Conservation (phyloP, 2,797 vertebrate genomes). For the Sebastes minor region DNA sequence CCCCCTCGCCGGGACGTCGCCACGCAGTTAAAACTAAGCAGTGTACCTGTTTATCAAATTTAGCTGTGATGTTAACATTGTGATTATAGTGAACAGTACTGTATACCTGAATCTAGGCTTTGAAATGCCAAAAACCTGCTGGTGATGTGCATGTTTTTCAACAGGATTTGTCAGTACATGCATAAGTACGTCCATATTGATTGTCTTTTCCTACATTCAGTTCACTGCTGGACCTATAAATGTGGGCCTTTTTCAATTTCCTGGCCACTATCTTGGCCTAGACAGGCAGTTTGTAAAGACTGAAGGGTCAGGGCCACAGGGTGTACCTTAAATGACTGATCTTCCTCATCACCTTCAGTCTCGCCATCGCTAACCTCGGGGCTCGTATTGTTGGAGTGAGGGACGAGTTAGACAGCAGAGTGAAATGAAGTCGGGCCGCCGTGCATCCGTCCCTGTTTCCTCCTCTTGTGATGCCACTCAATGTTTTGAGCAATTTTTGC, state of each 20-base stretch:
- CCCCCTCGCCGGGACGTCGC: too few relatives aligned
- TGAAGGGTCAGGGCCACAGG: constrained; percentile 26
- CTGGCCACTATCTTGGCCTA: background rate
- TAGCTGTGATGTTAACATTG: too few relatives aligned
- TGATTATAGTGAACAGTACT: too few relatives aligned
- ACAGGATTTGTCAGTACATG: background rate
- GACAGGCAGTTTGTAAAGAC: constrained; percentile 21
- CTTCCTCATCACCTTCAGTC: constrained; percentile 28
- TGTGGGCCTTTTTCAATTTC: constrained; percentile 13
- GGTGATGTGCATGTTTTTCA: background rate
- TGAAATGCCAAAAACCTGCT: background rate
- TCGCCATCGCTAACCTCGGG: constrained; percentile 4
- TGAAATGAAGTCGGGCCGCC: constrained; percentile 34
- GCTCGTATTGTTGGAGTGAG: background rate
- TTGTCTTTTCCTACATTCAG: background rate
- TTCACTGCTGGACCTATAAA: background rate
- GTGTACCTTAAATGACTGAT: constrained; percentile 24
- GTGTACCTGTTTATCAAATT: too few relatives aligned
- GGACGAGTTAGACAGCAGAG: constrained; percentile 1
- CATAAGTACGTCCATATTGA: background rate
- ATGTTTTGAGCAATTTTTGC: constrained; percentile 19
- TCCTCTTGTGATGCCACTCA: background rate
- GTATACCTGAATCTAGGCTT: background rate
- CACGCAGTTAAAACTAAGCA: too few relatives aligned
- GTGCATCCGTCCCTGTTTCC: background rate